Conservation (phyloP, 2,888 invertebrate genomes). For the Acanthococcus lagerstroemiae region DNA sequence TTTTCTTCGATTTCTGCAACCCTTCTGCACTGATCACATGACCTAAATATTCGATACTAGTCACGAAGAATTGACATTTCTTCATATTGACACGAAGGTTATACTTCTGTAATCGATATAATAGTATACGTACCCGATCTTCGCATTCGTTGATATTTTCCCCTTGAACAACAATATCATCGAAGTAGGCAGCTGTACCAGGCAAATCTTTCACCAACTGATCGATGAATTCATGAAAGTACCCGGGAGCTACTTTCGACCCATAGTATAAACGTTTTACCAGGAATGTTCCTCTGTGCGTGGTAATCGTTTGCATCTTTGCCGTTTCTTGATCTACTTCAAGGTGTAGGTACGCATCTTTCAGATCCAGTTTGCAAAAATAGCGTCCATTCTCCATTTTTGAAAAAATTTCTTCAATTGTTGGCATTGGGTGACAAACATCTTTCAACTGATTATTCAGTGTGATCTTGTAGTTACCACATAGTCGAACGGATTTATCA, state of each 20-base stretch:
- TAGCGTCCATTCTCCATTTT: conserved; percentile 34
- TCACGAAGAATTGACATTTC: conserved; percentile 35
- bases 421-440: conserved; percentile 11
- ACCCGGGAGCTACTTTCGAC: conserved; percentile 37
- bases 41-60: conserved; percentile 33
- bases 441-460: conserved; percentile 36
- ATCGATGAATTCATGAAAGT: conserved; percentile 36
- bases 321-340: conserved; percentile 27
- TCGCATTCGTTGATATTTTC: conserved; percentile 25
- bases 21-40: conserved; percentile 32
- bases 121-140: conserved; percentile 1
- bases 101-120: conserved; percentile 28
- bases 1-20: conserved; percentile 27
- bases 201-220: conserved; percentile 37
- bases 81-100: conserved; percentile 33
- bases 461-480: conserved; percentile 38
- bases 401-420: conserved; percentile 9
- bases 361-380: conserved; percentile 32
- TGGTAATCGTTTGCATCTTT: conserved; percentile 28
- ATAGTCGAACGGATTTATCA: conserved; percentile 35
- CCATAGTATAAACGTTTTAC: conserved; percentile 39
- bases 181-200: conserved; percentile 39
- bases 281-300: conserved; percentile 38
- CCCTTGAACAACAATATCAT: conserved; percentile 38
- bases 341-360: conserved; percentile 33